Conservation (phyloP, 2,113 vertebrate species). For the Nesoenas mayeri region DNA sequence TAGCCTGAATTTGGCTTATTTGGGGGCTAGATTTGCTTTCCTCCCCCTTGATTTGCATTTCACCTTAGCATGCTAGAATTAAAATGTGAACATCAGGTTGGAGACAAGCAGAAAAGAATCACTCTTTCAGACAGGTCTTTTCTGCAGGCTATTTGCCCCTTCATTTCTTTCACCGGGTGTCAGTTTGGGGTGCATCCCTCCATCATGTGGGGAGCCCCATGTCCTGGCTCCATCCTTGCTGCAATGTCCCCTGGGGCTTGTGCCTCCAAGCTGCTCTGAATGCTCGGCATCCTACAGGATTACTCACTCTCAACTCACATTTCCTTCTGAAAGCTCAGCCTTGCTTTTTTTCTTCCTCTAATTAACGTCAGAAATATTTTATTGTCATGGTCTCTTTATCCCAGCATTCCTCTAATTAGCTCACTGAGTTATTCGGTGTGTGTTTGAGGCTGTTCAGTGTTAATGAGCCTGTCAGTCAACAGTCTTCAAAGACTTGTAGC, state of each 20-base stretch:
- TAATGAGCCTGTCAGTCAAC: conserved; percentile 59
- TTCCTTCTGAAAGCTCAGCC: background rate
- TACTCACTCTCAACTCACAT: background rate
- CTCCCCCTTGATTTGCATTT: background rate
- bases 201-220: rapidly evolving
- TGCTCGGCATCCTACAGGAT: background rate
- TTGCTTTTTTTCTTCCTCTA: conserved; percentile 25
- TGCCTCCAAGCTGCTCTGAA: rapidly evolving
- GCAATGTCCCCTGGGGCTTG: rapidly evolving
- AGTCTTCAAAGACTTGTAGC: conserved; percentile 12
- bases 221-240: rapidly evolving
- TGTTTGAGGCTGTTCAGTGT: background rate
- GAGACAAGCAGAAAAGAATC: background rate
- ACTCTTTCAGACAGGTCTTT: background rate
- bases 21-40: background rate
- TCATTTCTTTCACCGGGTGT: background rate
- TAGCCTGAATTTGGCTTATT: background rate
- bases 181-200: background rate
- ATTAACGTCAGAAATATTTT: conserved; percentile 34
- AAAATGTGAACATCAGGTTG: background rate
- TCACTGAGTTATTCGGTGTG: background rate
- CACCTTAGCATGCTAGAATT: background rate
- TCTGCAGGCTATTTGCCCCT: background rate
- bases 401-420: conserved; percentile 9
- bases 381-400: conserved; percentile 36